Evolutionary conservation across 2,113 vertebrate species (phyloP), one percentile per base, ranked within the genome.

Genomic region (Megaceryle torquata): DNA sequence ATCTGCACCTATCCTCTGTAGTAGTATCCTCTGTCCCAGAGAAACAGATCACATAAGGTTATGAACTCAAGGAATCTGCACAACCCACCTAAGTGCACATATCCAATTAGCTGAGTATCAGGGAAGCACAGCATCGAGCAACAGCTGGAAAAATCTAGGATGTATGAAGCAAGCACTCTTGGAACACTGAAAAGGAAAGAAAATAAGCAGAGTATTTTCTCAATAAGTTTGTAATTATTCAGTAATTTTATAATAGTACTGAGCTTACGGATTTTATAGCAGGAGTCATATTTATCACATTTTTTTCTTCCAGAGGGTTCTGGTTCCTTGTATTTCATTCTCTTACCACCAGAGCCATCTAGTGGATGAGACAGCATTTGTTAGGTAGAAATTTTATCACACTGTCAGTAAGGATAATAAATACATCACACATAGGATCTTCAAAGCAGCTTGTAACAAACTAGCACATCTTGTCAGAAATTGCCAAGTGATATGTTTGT

Each of bases 321-420:
- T 13, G 41, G 14, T 39, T 75, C 79, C 44, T 63, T 13, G 20
- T 20, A 25, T n/a, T 93, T 75, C 43, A 78, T 86, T 82, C 54
- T 41, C 79, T 85, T 75, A 15, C 68, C 39, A 17, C 50, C 44
- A 91, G 86, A 84, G 96, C 95, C 95, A 93, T 60, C 95, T 95
- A 94, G 90, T 54, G 93, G 95, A 28, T 10, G 43, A 63, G 16
- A 35, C 4, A 16, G 21, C 3, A 0, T 35, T 19, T 61, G 31
- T 8, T 24, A 33, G 65, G 35, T 39, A 46, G 65, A 44, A 37
- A 53, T 33, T 15, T 4, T 35, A 5, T 63, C 29, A 2, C 41
- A 8, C 16, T 8, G 1, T 8, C 39, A 78, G 24, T 25, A 51
- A 15, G 37, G 15, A 24, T 16, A 43, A 57, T 4, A 13, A 18